Evolutionary conservation across 2,797 vertebrate genomes (phyloP).

Genomic region (Chelmon rostratus): DNA sequence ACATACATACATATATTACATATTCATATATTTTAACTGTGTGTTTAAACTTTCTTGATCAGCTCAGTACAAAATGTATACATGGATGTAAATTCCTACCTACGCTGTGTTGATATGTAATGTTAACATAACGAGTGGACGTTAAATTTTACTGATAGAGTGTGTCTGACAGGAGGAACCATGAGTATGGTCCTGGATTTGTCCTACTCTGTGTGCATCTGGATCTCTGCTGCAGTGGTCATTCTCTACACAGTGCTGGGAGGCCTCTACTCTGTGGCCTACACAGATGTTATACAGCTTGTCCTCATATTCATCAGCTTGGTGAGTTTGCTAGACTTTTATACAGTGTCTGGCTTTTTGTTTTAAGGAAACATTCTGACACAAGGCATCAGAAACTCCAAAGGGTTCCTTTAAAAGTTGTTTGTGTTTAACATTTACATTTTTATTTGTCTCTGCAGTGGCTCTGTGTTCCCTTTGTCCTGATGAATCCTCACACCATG

Average conservation of each 20-base stretch:
- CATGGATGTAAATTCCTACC: background rate
- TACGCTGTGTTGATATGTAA: background rate
- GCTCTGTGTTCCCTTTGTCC: conserved; percentile 78
- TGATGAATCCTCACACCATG: conserved; percentile 69
- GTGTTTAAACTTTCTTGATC: background rate
- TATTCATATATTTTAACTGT: background rate
- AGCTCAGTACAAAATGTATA: background rate
- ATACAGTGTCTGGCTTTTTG: no score
- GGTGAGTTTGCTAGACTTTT: conserved; percentile 53
- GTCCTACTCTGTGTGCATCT: conserved; percentile 64
- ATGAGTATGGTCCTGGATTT: conserved; percentile 82
- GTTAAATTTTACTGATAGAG: background rate
- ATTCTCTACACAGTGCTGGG: conserved; percentile 76
- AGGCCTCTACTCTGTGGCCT: conserved; percentile 81
- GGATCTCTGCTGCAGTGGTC: conserved; percentile 77
- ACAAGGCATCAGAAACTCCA: no score
- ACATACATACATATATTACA: background rate
- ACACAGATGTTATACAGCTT: conserved; percentile 80
- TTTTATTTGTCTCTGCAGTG: conserved; percentile 38
- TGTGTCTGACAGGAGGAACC: conserved; percentile 73
- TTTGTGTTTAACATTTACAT: background rate
- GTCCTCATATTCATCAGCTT: conserved; percentile 78
- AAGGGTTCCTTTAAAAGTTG: background rate
- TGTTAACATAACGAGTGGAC: background rate
- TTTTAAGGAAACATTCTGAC: background rate